These are phyloP conservation scores for Alosa sapidissima DNA, from an alignment of 2,797 vertebrate genomes.

Conservation along the genomic window DNA sequence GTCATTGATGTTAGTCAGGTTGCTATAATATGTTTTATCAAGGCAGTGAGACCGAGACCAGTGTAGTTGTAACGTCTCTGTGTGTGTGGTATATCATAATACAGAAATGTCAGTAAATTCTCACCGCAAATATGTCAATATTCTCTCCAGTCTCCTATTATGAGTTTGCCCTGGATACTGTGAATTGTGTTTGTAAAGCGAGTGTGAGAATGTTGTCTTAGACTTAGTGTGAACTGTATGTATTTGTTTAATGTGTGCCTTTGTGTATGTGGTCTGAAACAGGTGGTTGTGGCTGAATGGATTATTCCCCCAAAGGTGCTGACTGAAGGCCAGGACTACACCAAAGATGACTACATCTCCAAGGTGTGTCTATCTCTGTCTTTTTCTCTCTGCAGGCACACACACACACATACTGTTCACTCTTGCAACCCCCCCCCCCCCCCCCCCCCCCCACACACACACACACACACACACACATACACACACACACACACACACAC, in stretches of 20 bases:
- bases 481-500: background rate
- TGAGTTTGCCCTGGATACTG: background rate
- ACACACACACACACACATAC: too few species aligned
- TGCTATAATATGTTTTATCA: too few species aligned
- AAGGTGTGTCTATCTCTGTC: constrained; percentile 72
- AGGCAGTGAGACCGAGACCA: too few species aligned
- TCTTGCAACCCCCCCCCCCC: too few species aligned
- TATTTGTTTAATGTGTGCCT: background rate
- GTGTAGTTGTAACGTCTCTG: too few species aligned
- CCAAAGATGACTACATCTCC: constrained; percentile 71
- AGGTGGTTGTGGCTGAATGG: constrained; percentile 73
- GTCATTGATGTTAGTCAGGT: too few species aligned
- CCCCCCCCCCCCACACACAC: too few species aligned
- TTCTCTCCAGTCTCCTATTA: background rate
- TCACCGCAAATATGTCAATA: background rate
- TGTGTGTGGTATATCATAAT: background rate
- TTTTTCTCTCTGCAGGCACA: background rate
- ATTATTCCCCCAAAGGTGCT: constrained; percentile 82
- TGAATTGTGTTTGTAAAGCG: background rate
- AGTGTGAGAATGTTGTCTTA: background rate
- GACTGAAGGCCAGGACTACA: constrained; percentile 82
- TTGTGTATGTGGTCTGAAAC: constrained; percentile 30
- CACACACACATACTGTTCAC: background rate
- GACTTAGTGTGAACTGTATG: background rate
- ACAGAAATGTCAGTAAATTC: background rate